phyloP scores from a whole-genome alignment of 2,797 vertebrate species.

The Enteromius thamalakanensis region DNA sequence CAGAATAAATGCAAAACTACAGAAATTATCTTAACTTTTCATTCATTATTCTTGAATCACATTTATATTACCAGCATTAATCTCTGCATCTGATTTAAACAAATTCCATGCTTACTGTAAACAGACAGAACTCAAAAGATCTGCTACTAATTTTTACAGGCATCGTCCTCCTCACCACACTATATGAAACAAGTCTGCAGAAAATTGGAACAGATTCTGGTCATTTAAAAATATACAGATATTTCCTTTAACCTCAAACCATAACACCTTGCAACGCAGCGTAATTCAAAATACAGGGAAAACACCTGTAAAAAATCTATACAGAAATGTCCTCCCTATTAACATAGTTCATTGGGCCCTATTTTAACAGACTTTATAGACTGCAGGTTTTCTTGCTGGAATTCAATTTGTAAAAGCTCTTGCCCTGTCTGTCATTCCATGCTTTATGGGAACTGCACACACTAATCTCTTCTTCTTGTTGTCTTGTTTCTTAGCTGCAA shows the following conservation, averaged over 20 bases:
- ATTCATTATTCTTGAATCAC: not conserved
- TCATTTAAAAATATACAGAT: not conserved
- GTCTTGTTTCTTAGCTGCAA: not conserved
- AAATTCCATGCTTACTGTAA: not conserved
- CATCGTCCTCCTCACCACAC: not conserved
- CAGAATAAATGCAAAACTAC: not conserved
- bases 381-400: not conserved
- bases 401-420: not conserved
- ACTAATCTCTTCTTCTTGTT: conserved; percentile 1
- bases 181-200: not conserved
- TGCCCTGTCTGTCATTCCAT: not conserved
- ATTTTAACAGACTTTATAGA: not conserved
- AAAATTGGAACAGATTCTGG: not conserved
- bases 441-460: not conserved
- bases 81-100: not conserved
- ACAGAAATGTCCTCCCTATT: not conserved
- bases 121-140: not conserved
- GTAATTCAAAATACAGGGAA: not conserved
- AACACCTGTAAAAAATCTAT: not conserved
- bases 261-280: not conserved
- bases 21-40: not conserved
- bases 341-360: not conserved
- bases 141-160: not conserved
- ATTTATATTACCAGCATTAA: not conserved
- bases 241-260: not conserved